Evolutionary conservation across 2,888 invertebrate genomes (phyloP).

Genomic region (Callosobruchus maculatus): DNA sequence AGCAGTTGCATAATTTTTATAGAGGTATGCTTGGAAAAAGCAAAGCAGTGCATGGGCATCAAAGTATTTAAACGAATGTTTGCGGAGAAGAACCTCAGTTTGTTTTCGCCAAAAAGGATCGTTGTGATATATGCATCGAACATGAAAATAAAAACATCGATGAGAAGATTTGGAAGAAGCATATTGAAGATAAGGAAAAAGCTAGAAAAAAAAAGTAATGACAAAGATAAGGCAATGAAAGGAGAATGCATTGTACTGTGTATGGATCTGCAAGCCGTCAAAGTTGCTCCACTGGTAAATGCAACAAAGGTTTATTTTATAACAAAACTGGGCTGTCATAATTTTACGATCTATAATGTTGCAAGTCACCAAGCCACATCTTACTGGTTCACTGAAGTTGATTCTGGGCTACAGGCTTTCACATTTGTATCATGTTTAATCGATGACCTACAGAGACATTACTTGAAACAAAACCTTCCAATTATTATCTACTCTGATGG

Average conservation of each 20-base stretch:
- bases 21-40: background rate
- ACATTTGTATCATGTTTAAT: background rate
- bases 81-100: constrained; percentile 7
- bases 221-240: constrained; percentile 3
- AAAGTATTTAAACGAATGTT: too few species aligned
- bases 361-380: too few species aligned
- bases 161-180: constrained; percentile 10
- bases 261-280: constrained; percentile 18
- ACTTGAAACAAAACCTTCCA: constrained; percentile 5
- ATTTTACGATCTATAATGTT: constrained; percentile 13
- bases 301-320: constrained; percentile 18
- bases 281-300: too few species aligned
- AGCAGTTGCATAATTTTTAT: constrained; percentile 6
- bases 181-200: constrained; percentile 11
- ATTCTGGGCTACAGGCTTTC: too few species aligned
- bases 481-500: constrained; percentile 2
- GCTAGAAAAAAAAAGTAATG: constrained; percentile 6
- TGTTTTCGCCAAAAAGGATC: constrained; percentile 15
- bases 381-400: too few species aligned
- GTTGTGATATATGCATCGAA: constrained; percentile 11
- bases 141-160: constrained; percentile 11
- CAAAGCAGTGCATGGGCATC: background rate
- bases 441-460: constrained; percentile 3
- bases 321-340: constrained; percentile 18
- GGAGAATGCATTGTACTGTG: constrained; percentile 9